Evolutionary conservation across 2,113 vertebrate genomes (phyloP).

Genomic region (Psephotus haematonotus): DNA sequence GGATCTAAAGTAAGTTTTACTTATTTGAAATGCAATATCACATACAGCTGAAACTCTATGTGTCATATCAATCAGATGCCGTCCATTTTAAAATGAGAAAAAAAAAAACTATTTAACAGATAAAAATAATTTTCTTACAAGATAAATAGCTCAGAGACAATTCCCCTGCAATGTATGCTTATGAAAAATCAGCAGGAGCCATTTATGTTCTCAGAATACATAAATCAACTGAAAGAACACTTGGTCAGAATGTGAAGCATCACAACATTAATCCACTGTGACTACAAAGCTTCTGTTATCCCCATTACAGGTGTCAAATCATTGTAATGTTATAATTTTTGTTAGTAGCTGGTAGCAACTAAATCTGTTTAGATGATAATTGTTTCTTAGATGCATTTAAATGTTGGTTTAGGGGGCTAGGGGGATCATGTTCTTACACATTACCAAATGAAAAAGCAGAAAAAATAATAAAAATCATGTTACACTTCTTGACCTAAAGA

Average conservation of each 20-base stretch:
- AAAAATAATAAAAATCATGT: background rate
- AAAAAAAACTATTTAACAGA: background rate
- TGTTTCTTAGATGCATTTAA: background rate
- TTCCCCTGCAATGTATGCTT: background rate
- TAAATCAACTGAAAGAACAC: slow-evolving; percentile 16
- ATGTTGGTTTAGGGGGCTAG: background rate
- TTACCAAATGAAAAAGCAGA: background rate
- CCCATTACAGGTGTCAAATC: slow-evolving; percentile 7
- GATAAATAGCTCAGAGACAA: slow-evolving; percentile 31
- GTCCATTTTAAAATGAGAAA: background rate
- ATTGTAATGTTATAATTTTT: background rate
- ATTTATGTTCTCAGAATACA: slow-evolving; percentile 25
- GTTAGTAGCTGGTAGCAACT: background rate
- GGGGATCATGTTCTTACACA: background rate
- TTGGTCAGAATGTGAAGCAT: slow-evolving; percentile 16
- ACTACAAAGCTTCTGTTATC: background rate
- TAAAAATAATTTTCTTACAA: slow-evolving; percentile 23
- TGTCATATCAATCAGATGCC: background rate
- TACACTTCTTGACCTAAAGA: slow-evolving; percentile 6
- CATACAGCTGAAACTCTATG: background rate
- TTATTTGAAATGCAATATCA: background rate
- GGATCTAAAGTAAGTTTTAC: background rate
- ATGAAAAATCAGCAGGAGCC: slow-evolving; percentile 28
- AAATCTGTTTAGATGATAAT: slow-evolving; percentile 1
- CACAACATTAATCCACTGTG: background rate